Base-by-base conservation (phyloP, 2,888 invertebrate genomes). In the Cinara cedri region DNA sequence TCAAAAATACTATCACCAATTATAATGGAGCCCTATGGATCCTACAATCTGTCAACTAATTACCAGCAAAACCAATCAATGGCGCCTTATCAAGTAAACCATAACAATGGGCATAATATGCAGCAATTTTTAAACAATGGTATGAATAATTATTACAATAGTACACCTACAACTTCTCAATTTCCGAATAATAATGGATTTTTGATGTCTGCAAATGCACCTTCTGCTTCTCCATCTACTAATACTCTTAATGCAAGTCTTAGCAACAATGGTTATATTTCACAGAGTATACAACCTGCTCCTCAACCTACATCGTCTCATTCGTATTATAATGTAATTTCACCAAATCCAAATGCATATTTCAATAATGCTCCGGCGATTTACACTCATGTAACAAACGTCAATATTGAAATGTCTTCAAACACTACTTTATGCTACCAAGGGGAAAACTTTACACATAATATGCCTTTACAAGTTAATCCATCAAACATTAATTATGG, bases 141-240 rank as follows among this genome's bases (percentile, higher is more conserved):
- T 55, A n/a, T n/a, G n/a, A 70, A 49, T 13, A 60, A 57, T 60
- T 76, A 76, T n/a, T 70, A 62, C 21, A 70, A 51, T 70, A 60
- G 2, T 16, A 21, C 26, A n/a, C 34, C 60, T 19, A 3, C 57
- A 34, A 14, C n/a, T 76, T 1, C n/a, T 26, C 0, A 26, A 19
- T 68, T 24, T 57, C 24, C 14, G 19, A 60, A 21, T 14, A 70
- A 57, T 62, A 70, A 62, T 70, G 51, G 34, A 16, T 78, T 21
- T 78, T 21, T 42, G 26, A 26, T 26, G 13, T 21, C 65, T 19
- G 6, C 34, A 34, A 68, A 68, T 46, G 10, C 57, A 6, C 16
- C 57, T 34, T 66, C 57, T 44, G 6, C 16, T 26, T 2, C 19
- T 63, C 9, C 16, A 21, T 9, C 49, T 19, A 21, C 16, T 51